These are phyloP conservation scores for Mimas tiliae DNA, from an alignment of 2,888 invertebrate genomes.

Conservation along the genomic window DNA sequence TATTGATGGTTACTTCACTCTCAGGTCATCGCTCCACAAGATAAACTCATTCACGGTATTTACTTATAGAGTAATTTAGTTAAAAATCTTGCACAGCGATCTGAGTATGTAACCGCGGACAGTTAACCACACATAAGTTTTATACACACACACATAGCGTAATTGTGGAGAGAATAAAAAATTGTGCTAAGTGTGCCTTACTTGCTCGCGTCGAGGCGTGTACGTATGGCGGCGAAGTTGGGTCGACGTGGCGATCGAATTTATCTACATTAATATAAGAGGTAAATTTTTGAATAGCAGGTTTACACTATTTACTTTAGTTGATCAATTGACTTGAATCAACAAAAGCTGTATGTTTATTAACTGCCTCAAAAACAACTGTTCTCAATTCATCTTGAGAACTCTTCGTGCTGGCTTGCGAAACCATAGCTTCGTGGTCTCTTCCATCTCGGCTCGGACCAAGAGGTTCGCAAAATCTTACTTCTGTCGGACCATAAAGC, in stretches of 20 bases:
- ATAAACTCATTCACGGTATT: constrained; percentile 31
- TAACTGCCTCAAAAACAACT: no score
- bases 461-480: no score
- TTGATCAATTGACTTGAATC: no score
- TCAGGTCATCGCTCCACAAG: constrained; percentile 24
- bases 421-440: no score
- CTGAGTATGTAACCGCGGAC: constrained; percentile 34
- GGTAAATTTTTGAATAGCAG: no score
- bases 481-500: no score
- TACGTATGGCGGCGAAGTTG: constrained; percentile 49
- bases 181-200: constrained; percentile 82
- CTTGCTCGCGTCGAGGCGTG: constrained; percentile 69
- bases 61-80: constrained; percentile 18
- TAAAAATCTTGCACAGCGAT: constrained; percentile 10
- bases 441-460: no score
- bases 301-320: no score
- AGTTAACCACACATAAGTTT: constrained; percentile 45
- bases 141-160: constrained; percentile 44
- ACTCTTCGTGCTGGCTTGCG: no score
- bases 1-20: not conserved
- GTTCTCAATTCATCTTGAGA: no score
- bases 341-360: no score
- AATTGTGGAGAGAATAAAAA: constrained; percentile 82
- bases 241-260: constrained; percentile 17
- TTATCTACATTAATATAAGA: no score